Evolutionary conservation across 2,888 invertebrate species (phyloP), one percentile per base, ranked within the genome.

Genomic region (Latrodectus elegans): DNA sequence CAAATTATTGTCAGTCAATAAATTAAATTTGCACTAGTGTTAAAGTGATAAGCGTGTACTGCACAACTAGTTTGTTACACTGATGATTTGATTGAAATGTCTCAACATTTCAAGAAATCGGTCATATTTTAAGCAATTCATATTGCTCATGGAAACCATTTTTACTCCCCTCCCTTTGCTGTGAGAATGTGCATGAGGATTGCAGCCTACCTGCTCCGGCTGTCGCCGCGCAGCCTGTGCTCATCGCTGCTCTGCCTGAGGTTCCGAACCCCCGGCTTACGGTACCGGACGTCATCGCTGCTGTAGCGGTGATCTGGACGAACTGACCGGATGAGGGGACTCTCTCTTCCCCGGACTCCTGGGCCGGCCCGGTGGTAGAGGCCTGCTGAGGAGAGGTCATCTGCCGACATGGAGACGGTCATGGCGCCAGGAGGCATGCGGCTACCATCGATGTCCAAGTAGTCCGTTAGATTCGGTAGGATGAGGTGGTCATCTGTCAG

Each of bases 371-470:
- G 52, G 73, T 74, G 79, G 26, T 60, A 71, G 73, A 17, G 64
- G 11, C 53, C 53, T 26, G 75, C 70, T 38, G 78, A 65, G 17
- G 76, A 55, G 64, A 79, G 73, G 52, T 80, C 80, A 22, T 83
- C 82, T 4, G 78, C 74, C 11, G 87, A 82, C 87, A 87, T 87
- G 60, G 87, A 87, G 73, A 87, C 74, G 52, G 87, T 83, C 87
- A 87, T 87, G 26, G 74, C 78, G 26, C 86, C 86, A 12, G 87
- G 87, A 26, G 87, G 87, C 82, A 82, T 87, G 64, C 85, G 72
- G 14, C 68, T 60, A 14, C 75, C 79, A 53, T 76, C 81, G 15
- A 76, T 68, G 55, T 72, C 60, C 1, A 88, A 53, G 64, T 53
- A 82, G 53, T 83, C 88, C 11, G 88, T 73, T 38, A 88, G 53